Conservation (phyloP, 2,888 invertebrate genomes). For the Stenichneumon culpator region DNA sequence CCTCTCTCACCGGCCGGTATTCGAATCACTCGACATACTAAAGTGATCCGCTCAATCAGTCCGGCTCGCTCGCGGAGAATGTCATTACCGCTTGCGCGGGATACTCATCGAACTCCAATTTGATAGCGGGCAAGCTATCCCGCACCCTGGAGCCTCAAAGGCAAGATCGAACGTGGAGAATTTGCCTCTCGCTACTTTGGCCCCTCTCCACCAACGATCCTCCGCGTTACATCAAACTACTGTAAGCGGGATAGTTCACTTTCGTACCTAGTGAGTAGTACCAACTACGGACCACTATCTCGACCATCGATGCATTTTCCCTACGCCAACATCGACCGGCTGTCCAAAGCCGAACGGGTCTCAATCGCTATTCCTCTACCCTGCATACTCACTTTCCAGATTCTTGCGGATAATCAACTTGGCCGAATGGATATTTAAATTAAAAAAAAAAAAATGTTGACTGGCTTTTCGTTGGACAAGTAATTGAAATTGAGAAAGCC, state of each 20-base stretch:
- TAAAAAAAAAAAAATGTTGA: too few relatives aligned
- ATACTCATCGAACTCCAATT: slow-evolving; percentile 73
- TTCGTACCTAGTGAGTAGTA: slow-evolving; percentile 11
- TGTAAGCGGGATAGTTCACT: slow-evolving; percentile 16
- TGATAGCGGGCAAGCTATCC: slow-evolving; percentile 54
- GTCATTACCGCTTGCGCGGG: slow-evolving; percentile 63
- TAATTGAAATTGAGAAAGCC: too few relatives aligned
- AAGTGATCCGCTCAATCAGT: slow-evolving; percentile 76
- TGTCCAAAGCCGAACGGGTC: slow-evolving; percentile 26
- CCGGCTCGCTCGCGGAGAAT: slow-evolving; percentile 69
- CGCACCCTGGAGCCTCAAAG: slow-evolving; percentile 54
- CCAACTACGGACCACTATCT: slow-evolving; percentile 19
- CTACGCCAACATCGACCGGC: not conserved
- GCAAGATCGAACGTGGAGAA: slow-evolving; percentile 17
- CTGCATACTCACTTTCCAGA: not conserved
- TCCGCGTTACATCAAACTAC: slow-evolving; percentile 47
- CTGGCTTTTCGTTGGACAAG: too few relatives aligned
- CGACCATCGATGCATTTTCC: not conserved
- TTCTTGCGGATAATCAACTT: too few relatives aligned
- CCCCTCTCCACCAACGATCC: slow-evolving; percentile 11
- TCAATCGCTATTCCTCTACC: slow-evolving; percentile 6
- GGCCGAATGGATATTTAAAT: too few relatives aligned
- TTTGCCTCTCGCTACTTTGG: slow-evolving; percentile 42
- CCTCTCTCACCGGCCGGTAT: slow-evolving; percentile 13
- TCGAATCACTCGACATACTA: slow-evolving; percentile 64